A percentile compares a stretch with the other conserved stretches of the same genome.
phyloP scores from a whole-genome alignment of 2,888 invertebrate species.

The Eristalis intricaria region DNA sequence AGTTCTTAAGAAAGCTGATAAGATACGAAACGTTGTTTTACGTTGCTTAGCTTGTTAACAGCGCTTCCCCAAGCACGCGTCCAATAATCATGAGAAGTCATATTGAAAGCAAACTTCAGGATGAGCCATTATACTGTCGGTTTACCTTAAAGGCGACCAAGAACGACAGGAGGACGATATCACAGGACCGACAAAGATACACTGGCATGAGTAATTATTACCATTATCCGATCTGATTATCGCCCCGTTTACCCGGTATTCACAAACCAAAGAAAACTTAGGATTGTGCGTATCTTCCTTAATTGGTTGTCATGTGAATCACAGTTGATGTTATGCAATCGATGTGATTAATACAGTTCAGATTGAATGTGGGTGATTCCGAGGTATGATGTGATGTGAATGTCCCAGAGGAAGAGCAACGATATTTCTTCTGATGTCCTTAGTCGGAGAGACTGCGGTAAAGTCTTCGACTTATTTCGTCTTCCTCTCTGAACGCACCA shows the following conservation, averaged over 20 bases:
- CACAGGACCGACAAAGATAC: background rate
- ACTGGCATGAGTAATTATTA: slow-evolving; percentile 34
- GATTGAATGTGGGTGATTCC: too few species aligned
- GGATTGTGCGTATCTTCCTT: background rate
- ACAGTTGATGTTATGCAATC: background rate
- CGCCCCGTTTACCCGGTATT: slow-evolving; percentile 15
- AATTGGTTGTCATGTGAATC: background rate
- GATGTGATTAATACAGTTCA: background rate
- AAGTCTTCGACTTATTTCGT: too few species aligned
- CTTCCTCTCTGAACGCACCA: too few species aligned
- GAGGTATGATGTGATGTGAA: too few species aligned
- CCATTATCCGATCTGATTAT: slow-evolving; percentile 48
- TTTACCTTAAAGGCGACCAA: background rate
- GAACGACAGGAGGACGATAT: background rate
- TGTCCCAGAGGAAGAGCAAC: too few species aligned
- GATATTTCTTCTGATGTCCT: too few species aligned
- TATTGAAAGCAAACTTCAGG: background rate
- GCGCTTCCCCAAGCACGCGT: background rate
- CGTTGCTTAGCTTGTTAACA: too few species aligned
- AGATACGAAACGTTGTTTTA: background rate
- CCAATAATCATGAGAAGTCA: background rate
- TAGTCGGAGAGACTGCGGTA: too few species aligned
- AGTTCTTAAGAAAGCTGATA: background rate
- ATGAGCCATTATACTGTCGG: background rate
- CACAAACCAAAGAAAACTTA: background rate